A percentile compares a stretch with the other conserved stretches of the same genome.
Conservation (phyloP, 2,797 vertebrate species). For the Coranthus polyacanthus region DNA sequence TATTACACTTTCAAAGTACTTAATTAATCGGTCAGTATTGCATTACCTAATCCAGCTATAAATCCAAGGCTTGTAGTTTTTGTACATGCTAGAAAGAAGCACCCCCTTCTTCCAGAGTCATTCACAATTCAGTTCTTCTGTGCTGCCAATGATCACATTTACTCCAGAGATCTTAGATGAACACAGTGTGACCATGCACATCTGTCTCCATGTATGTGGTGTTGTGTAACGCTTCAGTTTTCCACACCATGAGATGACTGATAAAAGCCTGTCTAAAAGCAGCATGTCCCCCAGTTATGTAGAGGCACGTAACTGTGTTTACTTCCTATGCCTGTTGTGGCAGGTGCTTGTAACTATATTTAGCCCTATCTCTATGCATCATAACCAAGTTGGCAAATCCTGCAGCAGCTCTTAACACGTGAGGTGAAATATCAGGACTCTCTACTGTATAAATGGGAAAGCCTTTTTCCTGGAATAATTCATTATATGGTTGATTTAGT, state of each 20-base stretch:
- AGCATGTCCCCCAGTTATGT: constrained; percentile 42
- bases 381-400: constrained; percentile 79
- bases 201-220: constrained; percentile 18
- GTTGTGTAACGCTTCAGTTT: constrained; percentile 21
- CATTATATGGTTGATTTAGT: neutral
- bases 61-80: neutral
- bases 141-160: neutral
- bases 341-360: constrained; percentile 82
- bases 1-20: no score
- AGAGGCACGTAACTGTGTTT: constrained; percentile 68
- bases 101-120: neutral
- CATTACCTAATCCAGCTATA: neutral
- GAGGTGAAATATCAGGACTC: constrained; percentile 54
- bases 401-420: constrained; percentile 58
- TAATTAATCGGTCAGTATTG: no score
- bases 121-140: neutral
- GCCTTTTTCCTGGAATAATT: constrained; percentile 27
- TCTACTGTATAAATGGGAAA: constrained; percentile 50
- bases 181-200: neutral
- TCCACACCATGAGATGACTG: constrained; percentile 11
- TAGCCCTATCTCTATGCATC: constrained; percentile 84
- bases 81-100: neutral
- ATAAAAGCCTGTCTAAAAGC: constrained; percentile 34
- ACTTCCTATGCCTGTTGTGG: constrained; percentile 73
- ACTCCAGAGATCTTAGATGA: neutral